phyloP scores from a whole-genome alignment of 2,888 invertebrate species.

The Salticus scenicus region DNA sequence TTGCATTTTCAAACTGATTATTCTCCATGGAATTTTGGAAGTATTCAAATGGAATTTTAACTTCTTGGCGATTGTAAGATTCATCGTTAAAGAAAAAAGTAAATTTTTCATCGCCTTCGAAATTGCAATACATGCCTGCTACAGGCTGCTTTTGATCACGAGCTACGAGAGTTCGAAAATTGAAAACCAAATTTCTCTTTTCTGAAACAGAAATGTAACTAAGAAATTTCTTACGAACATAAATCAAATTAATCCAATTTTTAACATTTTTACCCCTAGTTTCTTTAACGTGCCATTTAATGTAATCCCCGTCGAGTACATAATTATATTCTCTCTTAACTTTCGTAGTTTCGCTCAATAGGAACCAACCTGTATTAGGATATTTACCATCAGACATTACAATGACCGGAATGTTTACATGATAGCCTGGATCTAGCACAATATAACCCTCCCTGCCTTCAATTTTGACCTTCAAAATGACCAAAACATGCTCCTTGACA shows the following conservation, averaged over 20 bases:
- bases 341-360: slow-evolving; percentile 83
- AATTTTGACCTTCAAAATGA: slow-evolving; percentile 85
- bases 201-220: slow-evolving; percentile 89
- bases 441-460: slow-evolving; percentile 85
- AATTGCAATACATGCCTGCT: slow-evolving; percentile 90
- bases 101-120: slow-evolving; percentile 79
- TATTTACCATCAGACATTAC: slow-evolving; percentile 89
- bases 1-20: slow-evolving; percentile 74
- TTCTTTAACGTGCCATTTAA: slow-evolving; percentile 90
- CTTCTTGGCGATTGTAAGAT: slow-evolving; percentile 80
- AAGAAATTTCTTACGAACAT: slow-evolving; percentile 80
- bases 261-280: slow-evolving; percentile 76
- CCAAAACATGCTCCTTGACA: slow-evolving; percentile 86
- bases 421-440: slow-evolving; percentile 93
- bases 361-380: slow-evolving; percentile 85
- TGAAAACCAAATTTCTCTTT: slow-evolving; percentile 90
- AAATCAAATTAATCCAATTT: slow-evolving; percentile 82
- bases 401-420: slow-evolving; percentile 88
- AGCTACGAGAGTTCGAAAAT: slow-evolving; percentile 83
- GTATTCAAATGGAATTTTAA: slow-evolving; percentile 85
- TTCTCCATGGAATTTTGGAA: slow-evolving; percentile 76
- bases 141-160: slow-evolving; percentile 88
- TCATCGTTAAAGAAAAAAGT: slow-evolving; percentile 87
- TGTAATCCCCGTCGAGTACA: slow-evolving; percentile 82
- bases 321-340: slow-evolving; percentile 90